Evolutionary conservation across 2,797 vertebrate species (phyloP).

Genomic region (Acipenser transmontanus): DNA sequence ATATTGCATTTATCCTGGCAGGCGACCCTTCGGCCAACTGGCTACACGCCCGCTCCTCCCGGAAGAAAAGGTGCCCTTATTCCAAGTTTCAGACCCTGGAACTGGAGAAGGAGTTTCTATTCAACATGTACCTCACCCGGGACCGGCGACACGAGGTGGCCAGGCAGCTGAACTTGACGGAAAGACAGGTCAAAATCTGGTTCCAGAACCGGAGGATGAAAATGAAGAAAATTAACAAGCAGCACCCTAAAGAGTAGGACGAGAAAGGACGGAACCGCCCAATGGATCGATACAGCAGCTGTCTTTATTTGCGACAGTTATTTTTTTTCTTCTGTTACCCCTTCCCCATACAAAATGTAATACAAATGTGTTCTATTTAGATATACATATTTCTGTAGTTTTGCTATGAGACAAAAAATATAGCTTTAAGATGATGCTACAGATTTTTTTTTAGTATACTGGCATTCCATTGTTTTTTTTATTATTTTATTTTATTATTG

Average conservation of each 20-base stretch:
- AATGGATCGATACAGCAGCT: conserved; percentile 11
- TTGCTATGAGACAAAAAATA: too few species aligned
- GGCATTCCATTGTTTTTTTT: too few species aligned
- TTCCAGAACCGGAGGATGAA: conserved; percentile 98
- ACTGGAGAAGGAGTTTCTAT: conserved; percentile 95
- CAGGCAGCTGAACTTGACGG: conserved; percentile 89
- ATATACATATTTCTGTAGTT: too few species aligned
- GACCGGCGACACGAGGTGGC: conserved; percentile 95
- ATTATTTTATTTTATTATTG: too few species aligned
- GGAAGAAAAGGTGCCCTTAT: conserved; percentile 94
- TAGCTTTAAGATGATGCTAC: too few species aligned
- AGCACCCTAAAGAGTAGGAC: conserved; percentile 85
- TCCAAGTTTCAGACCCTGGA: conserved; percentile 95
- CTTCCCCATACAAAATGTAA: neutral
- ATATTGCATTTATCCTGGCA: conserved; percentile 41
- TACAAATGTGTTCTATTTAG: too few species aligned
- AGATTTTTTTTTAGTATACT: too few species aligned
- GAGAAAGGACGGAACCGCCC: conserved; percentile 3
- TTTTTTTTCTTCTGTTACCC: neutral
- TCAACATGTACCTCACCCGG: conserved; percentile 98
- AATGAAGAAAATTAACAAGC: conserved; percentile 98
- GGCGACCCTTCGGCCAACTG: conserved; percentile 90
- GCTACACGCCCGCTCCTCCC: conserved; percentile 88
- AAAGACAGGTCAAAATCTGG: conserved; percentile 98
- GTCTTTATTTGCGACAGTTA: neutral